A percentile compares a stretch with the other conserved stretches of the same genome.
These are phyloP conservation scores for Trididemnum nubilum DNA, from an alignment of 23 tunicate species.

Conservation along the genomic window DNA sequence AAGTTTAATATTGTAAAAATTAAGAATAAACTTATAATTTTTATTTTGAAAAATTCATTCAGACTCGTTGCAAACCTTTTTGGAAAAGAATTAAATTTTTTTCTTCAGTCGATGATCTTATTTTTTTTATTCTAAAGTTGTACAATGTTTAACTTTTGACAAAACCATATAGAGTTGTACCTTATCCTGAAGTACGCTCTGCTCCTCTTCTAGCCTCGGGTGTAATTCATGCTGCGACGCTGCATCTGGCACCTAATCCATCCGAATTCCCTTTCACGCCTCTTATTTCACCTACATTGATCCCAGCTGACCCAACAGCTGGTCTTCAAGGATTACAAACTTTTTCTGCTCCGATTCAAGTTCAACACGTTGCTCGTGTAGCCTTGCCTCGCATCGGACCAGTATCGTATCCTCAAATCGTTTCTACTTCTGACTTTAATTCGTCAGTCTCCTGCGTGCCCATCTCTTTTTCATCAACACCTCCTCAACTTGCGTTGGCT, in stretches of 20 bases:
- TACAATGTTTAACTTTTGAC: no score
- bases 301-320: constrained; percentile 29
- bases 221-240: constrained; percentile 36
- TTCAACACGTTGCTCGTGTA: constrained; percentile 14
- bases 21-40: no score
- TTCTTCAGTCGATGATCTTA: no score
- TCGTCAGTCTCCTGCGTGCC: no score
- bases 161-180: constrained; percentile 62
- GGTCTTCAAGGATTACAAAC: constrained; percentile 14
- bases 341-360: background rate
- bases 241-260: constrained; percentile 51
- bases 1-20: no score
- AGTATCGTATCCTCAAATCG: constrained; percentile 16
- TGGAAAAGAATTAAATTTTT: no score
- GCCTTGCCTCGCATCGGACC: constrained; percentile 8
- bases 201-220: constrained; percentile 44
- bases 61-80: no score
- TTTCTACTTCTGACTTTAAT: constrained; percentile 4
- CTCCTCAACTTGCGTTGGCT: no score
- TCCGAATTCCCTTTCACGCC: constrained; percentile 15
- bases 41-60: no score
- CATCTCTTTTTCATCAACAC: no score
- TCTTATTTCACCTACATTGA: constrained; percentile 40
- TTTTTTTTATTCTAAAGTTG: no score
- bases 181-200: constrained; percentile 80